phyloP scores from a whole-genome alignment of 1,140 invertebrate genomes.

The Maconellicoccus hirsutus region DNA sequence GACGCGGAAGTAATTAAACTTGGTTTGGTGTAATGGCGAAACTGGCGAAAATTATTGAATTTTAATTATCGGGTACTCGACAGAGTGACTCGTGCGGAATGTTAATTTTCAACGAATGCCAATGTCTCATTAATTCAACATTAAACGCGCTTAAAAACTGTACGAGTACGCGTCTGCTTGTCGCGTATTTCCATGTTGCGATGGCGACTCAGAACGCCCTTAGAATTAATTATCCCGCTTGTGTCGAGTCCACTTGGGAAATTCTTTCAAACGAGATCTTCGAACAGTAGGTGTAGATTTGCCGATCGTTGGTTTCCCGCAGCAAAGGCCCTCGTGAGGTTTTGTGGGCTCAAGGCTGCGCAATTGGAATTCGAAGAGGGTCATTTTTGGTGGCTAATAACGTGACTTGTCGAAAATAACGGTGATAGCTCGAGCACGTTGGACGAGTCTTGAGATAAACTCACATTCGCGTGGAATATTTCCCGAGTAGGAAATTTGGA shows the following conservation, averaged over 20 bases:
- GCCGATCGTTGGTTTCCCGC: too few relatives aligned
- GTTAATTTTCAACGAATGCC: not conserved
- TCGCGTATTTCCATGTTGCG: too few relatives aligned
- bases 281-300: too few relatives aligned
- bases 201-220: not conserved
- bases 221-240: too few relatives aligned
- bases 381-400: not conserved
- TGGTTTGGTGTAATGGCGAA: not conserved
- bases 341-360: too few relatives aligned
- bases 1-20: not conserved
- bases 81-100: not conserved
- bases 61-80: not conserved
- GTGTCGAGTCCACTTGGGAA: too few relatives aligned
- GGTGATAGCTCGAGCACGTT: not conserved
- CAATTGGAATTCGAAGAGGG: too few relatives aligned
- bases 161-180: not conserved
- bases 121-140: constrained; percentile 5
- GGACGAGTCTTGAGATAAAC: not conserved
- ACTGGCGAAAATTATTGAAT: not conserved
- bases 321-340: too few relatives aligned
- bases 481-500: too few relatives aligned
- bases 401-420: not conserved
- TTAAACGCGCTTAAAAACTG: not conserved
- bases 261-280: too few relatives aligned
- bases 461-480: too few relatives aligned